Evolutionary conservation across 2,888 invertebrate species (phyloP).

Genomic region (Coremacera marginata): DNA sequence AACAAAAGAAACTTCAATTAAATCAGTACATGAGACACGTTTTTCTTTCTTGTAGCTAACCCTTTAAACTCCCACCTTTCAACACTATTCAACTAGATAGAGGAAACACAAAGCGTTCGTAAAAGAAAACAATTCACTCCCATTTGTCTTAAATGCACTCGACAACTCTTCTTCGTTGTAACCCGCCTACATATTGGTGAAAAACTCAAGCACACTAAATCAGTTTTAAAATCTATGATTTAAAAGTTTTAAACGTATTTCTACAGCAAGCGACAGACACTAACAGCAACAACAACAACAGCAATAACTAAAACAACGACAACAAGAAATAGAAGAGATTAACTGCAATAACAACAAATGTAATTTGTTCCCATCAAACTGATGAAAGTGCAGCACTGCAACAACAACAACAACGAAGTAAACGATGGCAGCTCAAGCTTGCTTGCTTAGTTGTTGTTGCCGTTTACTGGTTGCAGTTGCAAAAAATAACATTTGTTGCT

Average conservation of each 20-base stretch:
- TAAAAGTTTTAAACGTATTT: background rate
- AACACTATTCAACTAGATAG: too few species aligned
- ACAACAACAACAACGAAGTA: background rate
- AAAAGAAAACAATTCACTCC: too few species aligned
- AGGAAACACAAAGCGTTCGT: too few species aligned
- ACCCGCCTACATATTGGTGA: too few species aligned
- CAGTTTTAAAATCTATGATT: background rate
- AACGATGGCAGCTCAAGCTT: background rate
- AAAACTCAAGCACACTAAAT: too few species aligned
- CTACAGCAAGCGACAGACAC: background rate
- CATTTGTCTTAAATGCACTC: background rate
- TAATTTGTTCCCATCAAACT: constrained; percentile 28
- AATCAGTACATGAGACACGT: too few species aligned
- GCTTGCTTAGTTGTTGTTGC: background rate
- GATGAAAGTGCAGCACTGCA: constrained; percentile 8
- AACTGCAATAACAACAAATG: background rate
- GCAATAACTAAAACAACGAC: background rate
- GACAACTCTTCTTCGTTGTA: too few species aligned
- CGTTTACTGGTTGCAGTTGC: background rate
- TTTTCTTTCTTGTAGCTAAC: too few species aligned
- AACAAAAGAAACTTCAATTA: too few species aligned
- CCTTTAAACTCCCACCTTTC: too few species aligned
- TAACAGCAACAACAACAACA: constrained; percentile 7
- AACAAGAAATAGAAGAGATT: background rate
- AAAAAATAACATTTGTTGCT: constrained; percentile 29